Evolutionary conservation across 2,113 vertebrate genomes (phyloP), one percentile per base, ranked within the genome.

Genomic region (Casuarius casuarius): DNA sequence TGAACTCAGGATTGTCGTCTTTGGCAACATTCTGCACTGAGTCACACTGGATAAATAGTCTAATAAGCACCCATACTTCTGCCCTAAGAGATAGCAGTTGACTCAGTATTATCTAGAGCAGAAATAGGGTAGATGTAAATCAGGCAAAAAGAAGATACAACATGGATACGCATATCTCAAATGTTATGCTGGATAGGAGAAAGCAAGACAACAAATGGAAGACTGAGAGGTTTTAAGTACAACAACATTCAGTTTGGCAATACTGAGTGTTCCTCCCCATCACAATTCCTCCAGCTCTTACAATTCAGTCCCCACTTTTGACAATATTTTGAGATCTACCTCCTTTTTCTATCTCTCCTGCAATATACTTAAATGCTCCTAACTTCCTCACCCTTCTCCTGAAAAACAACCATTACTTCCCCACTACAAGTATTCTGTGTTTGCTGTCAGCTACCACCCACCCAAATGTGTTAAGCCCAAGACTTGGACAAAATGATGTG

Each of bases 21-120:
- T 70, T 94, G 94, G 78, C 78, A 94, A 73, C 38, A 61, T 35
- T 80, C 89, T 78, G 38, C 42, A 92, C 5, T 52, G 65, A 42
- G 51, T 38, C 62, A 75, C 3, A 75, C 56, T 66, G 44, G 91
- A 76, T 6, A 56, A 89, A 79, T 44, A 95, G 46, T 42, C 59
- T 59, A 52, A 16, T 0, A 7, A 72, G 44, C 28, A 29, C 38
- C 91, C 73, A 87, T 33, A 29, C 15, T 33, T 52, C 63, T 66
- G 40, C 23, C 22, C 13, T 40, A 33, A 79, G 62, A 76, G 12
- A 35, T 25, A 66, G 92, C 42, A 81, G 28, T 13, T 95, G 70
- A 76, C 56, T 92, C 68, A 77, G 58, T 35, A 52, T 72, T 92
- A 92, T 28, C 3, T 5, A 20, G 62, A 94, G 70, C 46, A 94